Conservation (phyloP, 1,140 invertebrate species). For the Habropoda laboriosa region DNA sequence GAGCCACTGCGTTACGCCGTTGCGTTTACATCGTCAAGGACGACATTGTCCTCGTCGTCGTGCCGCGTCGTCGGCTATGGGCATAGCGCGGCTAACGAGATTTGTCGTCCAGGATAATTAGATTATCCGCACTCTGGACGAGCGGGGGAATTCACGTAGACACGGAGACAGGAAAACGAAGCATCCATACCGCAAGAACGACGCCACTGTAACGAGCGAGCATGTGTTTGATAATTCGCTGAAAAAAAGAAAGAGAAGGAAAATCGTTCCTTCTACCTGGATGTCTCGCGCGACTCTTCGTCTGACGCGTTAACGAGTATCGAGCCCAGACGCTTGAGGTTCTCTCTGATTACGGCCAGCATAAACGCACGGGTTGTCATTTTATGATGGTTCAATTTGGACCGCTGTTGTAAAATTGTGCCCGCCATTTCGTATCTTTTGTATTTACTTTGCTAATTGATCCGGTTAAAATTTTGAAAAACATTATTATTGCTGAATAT, state of each 20-base stretch:
- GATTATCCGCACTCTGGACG: conserved; percentile 69
- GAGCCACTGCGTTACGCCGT: conserved; percentile 58
- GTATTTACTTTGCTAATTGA: too few relatives aligned
- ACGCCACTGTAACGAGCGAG: conserved; percentile 38
- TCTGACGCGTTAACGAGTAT: conserved; percentile 12
- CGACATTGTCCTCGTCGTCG: conserved; percentile 56
- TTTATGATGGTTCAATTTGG: too few relatives aligned
- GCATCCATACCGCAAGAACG: conserved; percentile 49
- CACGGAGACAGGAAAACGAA: conserved; percentile 44
- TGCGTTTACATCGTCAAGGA: conserved; percentile 65
- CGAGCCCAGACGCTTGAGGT: background rate
- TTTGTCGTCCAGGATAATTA: conserved; percentile 75
- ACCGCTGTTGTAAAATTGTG: too few relatives aligned
- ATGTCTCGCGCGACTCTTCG: background rate
- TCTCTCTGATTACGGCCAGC: background rate
- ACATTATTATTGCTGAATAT: too few relatives aligned
- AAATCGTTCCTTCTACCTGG: background rate
- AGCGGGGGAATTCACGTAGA: conserved; percentile 52
- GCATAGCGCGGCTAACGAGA: conserved; percentile 69
- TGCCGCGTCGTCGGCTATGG: conserved; percentile 56
- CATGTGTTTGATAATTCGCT: conserved; percentile 54
- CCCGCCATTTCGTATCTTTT: too few relatives aligned
- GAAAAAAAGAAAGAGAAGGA: conserved; percentile 2
- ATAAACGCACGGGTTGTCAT: too few relatives aligned
- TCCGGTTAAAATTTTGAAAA: too few relatives aligned